Evolutionary conservation across 1,140 invertebrate species (phyloP).

Genomic region (Galendromus occidentalis): DNA sequence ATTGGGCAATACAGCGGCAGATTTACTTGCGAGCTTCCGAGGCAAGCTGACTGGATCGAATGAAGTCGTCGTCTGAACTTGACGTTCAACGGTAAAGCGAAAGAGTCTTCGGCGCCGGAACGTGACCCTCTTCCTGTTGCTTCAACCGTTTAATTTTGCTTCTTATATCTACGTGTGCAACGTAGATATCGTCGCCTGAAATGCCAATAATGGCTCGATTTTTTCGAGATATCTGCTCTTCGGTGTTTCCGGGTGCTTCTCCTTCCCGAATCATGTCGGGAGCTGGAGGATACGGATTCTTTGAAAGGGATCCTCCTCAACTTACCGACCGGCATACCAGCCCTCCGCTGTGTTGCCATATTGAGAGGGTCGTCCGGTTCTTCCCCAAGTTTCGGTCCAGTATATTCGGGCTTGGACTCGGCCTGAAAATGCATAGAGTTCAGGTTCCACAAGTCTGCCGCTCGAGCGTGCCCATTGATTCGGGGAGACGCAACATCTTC

Average conservation of each 20-base stretch:
- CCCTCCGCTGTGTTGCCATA: slow-evolving; percentile 16
- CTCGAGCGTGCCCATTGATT: too few relatives aligned
- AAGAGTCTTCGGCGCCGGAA: not conserved
- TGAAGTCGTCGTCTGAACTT: too few relatives aligned
- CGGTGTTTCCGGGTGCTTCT: too few relatives aligned
- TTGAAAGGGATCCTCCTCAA: too few relatives aligned
- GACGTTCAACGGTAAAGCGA: not conserved
- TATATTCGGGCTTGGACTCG: slow-evolving; percentile 27
- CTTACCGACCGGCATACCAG: slow-evolving; percentile 18
- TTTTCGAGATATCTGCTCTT: too few relatives aligned
- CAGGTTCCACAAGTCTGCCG: not conserved
- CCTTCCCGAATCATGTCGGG: too few relatives aligned
- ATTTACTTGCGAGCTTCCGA: too few relatives aligned
- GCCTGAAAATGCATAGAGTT: slow-evolving; percentile 24
- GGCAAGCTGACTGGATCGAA: too few relatives aligned
- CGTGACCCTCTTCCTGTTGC: not conserved
- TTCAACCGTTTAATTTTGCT: slow-evolving; percentile 17
- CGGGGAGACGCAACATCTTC: too few relatives aligned
- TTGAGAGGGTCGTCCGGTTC: slow-evolving; percentile 20
- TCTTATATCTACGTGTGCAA: slow-evolving; percentile 19
- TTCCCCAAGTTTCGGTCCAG: slow-evolving; percentile 21
- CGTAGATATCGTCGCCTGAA: slow-evolving; percentile 20
- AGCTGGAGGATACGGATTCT: too few relatives aligned
- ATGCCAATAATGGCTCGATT: too few relatives aligned
- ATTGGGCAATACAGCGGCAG: too few relatives aligned